Base-by-base conservation (phyloP, 2,113 vertebrate genomes). In the Speoplatyrhinus poulsoni region DNA sequence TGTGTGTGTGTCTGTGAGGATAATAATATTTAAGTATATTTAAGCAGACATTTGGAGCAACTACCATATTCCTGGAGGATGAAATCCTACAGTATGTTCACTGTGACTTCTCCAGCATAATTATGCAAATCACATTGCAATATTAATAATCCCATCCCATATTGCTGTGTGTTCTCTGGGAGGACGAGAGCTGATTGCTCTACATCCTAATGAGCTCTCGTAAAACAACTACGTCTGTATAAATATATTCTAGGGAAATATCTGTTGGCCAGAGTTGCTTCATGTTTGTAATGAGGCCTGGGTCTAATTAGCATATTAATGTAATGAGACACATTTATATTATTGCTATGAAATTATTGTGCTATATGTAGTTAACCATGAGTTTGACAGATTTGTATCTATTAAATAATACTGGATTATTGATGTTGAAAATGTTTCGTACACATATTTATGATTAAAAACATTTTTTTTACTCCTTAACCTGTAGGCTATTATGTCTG, bases 221-320 rank as follows among this genome's bases (percentile, higher is more conserved):
- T 73, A 82, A 86, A 88, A 88, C 69, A 87, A 57, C 88, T 88
- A 82, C 73, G 79, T 82, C 72, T 26, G 16, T 33, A 63, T 72
- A 80, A 86, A 84, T 88, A 80, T 88, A 79, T 89, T 81, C 84
- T 32, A 63, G 82, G 85, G 80, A 89, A 87, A 85, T 87, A 83
- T 83, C 69, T 41, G 46, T 3, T 71, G 66, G 53, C 48, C 41
- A 6, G 48, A 7, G 0, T 81, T 76, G 70, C 26, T 26, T 26
- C 26, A 26, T 26, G 26, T 26, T 26, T 26, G 26, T 26, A 26
- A 26, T 26, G 26, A 26, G 26, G 26, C 26, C 26, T 26, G 26
- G 26, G 2, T 1, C 26, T 26, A 26, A 26, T 26, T 26, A 26
- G 26, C 26, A 26, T 26, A 26, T 26, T 26, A 26, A 26, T 26